Evolutionary conservation across 2,797 vertebrate species (phyloP).

Genomic region (Acanthurus leucopareius): DNA sequence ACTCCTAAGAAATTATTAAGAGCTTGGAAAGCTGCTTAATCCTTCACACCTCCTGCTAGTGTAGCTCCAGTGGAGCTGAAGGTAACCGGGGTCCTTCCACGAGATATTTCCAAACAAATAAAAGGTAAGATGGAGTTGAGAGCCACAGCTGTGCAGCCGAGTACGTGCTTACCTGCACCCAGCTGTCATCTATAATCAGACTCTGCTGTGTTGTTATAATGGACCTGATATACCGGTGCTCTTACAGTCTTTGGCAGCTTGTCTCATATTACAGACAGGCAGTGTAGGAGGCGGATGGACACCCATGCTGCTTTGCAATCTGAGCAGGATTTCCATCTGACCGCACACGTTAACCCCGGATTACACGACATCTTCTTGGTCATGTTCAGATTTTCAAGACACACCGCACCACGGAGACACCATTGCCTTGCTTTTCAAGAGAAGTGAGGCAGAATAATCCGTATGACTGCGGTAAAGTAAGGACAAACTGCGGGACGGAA

Average conservation of each 20-base stretch:
- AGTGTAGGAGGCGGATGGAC: slow-evolving; percentile 63
- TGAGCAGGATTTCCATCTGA: slow-evolving; percentile 83
- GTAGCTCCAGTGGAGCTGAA: slow-evolving; percentile 23
- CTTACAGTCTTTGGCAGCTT: slow-evolving; percentile 69
- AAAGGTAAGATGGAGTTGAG: slow-evolving; percentile 39
- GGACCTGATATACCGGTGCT: slow-evolving; percentile 49
- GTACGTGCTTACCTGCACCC: slow-evolving; percentile 58
- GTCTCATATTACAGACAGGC: slow-evolving; percentile 63
- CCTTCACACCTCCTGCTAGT: slow-evolving; percentile 34
- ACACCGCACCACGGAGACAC: slow-evolving; percentile 30
- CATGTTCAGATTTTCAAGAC: slow-evolving; percentile 73
- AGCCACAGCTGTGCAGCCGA: slow-evolving; percentile 59
- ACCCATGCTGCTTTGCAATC: slow-evolving; percentile 82
- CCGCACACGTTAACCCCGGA: slow-evolving; percentile 76
- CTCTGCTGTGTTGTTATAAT: slow-evolving; percentile 56
- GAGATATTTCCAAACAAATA: slow-evolving; percentile 40
- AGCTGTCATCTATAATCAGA: slow-evolving; percentile 70
- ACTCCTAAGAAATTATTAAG: slow-evolving; percentile 29
- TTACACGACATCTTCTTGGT: slow-evolving; percentile 73
- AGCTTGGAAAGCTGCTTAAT: slow-evolving; percentile 30
- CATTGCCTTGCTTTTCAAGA: slow-evolving; percentile 56
- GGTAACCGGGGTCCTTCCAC: slow-evolving; percentile 12
- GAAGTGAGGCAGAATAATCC: slow-evolving; percentile 64
- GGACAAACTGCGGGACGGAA: slow-evolving; percentile 25
- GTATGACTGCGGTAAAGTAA: slow-evolving; percentile 35